Percentiles rank a stretch among this genome's conserved stretches.
phyloP scores from a whole-genome alignment of 2,113 vertebrate genomes.

The Istiophorus platypterus region DNA sequence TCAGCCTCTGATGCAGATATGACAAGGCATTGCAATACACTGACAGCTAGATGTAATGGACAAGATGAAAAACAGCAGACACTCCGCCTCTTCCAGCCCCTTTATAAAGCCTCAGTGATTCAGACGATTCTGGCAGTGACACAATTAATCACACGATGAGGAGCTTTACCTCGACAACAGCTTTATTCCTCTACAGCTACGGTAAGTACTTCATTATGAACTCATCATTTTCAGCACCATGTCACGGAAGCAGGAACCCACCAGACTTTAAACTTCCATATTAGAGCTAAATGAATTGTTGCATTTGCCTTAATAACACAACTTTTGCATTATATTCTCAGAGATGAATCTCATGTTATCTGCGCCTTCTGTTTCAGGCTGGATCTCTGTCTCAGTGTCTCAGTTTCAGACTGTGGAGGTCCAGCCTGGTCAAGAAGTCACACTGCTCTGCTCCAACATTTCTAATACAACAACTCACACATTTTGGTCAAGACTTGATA shows the following conservation, averaged over 20 bases:
- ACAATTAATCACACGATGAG: background rate
- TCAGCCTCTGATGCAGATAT: no score
- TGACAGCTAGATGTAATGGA: background rate
- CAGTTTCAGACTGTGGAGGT: slow-evolving; percentile 31
- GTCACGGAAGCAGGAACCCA: background rate
- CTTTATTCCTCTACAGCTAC: slow-evolving; percentile 5
- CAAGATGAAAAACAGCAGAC: background rate
- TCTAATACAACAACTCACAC: background rate
- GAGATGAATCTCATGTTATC: background rate
- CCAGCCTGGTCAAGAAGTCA: accelerated
- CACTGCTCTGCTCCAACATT: slow-evolving; percentile 14
- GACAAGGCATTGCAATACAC: background rate
- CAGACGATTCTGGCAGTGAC: background rate
- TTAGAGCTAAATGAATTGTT: background rate
- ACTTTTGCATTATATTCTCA: background rate
- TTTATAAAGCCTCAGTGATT: background rate
- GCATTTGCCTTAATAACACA: background rate
- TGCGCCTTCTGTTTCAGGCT: slow-evolving; percentile 26
- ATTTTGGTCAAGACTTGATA: slow-evolving; percentile 3
- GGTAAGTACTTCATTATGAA: background rate
- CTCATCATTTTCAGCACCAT: background rate
- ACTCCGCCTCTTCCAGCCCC: background rate
- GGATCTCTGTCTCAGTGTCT: background rate
- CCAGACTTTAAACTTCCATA: background rate
- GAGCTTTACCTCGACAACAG: background rate